Evolutionary conservation across 2,113 vertebrate genomes (phyloP).

Genomic region (Epinephelus cyanopodus): DNA sequence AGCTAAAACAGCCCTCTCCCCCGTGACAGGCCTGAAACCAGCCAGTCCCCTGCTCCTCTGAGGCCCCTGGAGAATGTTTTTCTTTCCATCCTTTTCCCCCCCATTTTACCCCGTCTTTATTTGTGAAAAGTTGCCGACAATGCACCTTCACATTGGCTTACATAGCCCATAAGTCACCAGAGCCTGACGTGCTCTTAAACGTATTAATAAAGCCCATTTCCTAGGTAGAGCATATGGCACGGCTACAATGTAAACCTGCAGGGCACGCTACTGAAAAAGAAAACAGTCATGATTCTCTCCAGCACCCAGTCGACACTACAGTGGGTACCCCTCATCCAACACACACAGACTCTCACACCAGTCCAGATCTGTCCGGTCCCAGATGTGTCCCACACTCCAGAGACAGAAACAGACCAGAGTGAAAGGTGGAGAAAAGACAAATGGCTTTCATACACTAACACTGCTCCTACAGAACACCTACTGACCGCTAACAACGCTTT

Average conservation of each 20-base stretch:
- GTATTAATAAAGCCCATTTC: constrained; percentile 81
- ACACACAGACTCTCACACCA: constrained; percentile 30
- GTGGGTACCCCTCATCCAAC: constrained; percentile 31
- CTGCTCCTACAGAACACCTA: constrained; percentile 4
- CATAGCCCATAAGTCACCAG: constrained; percentile 75
- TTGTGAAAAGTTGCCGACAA: constrained; percentile 78
- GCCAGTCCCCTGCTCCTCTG: constrained; percentile 23
- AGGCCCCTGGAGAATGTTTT: constrained; percentile 77
- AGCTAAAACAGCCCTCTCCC: constrained; percentile 48
- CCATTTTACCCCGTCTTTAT: constrained; percentile 49
- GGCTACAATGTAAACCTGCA: constrained; percentile 75
- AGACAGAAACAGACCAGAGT: constrained; percentile 57
- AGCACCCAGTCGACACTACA: constrained; percentile 41
- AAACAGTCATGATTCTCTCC: constrained; percentile 74
- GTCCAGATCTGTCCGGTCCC: constrained; percentile 26
- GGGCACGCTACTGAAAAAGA: constrained; percentile 74
- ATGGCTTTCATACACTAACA: constrained; percentile 33
- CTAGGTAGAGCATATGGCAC: constrained; percentile 67
- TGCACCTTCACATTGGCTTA: constrained; percentile 78
- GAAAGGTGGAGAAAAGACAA: constrained; percentile 53
- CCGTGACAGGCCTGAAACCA: constrained; percentile 32
- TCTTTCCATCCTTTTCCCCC: constrained; percentile 50
- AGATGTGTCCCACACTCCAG: constrained; percentile 58
- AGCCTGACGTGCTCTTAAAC: constrained; percentile 64
- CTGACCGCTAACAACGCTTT: constrained; percentile 19